Conservation (phyloP, 2,888 invertebrate species). For the Meiosimyza decipiens region DNA sequence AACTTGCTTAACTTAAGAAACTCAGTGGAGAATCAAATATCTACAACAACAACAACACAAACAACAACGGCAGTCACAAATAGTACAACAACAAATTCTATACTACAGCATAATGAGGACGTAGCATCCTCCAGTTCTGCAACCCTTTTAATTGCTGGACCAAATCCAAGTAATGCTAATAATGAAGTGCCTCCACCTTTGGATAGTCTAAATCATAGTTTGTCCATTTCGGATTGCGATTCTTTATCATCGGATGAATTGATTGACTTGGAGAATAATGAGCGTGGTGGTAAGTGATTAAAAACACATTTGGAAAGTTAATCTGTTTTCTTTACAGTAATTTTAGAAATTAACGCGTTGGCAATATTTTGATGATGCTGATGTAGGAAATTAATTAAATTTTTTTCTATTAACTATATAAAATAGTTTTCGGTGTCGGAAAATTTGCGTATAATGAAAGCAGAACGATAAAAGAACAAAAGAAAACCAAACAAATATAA, state of each 20-base stretch:
- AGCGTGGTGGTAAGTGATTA: conserved; percentile 57
- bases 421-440: too few relatives aligned
- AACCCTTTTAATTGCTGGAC: background rate
- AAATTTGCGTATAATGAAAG: too few relatives aligned
- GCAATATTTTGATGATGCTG: conserved; percentile 44
- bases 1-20: background rate
- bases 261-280: conserved; percentile 58
- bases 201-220: conserved; percentile 44
- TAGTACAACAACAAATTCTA: conserved; percentile 24
- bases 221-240: conserved; percentile 55
- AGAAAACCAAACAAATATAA: too few relatives aligned
- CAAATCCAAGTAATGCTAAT: conserved; percentile 15
- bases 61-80: background rate
- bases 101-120: background rate
- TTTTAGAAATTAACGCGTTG: conserved; percentile 25
- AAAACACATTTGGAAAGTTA: background rate
- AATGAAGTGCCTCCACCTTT: conserved; percentile 12
- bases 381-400: too few relatives aligned
- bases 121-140: conserved; percentile 4
- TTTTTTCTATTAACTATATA: too few relatives aligned
- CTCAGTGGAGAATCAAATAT: conserved; percentile 17
- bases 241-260: conserved; percentile 57
- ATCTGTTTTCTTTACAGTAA: conserved; percentile 4
- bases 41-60: conserved; percentile 23
- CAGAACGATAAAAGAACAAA: too few relatives aligned